Conservation (phyloP, 2,113 vertebrate species). For the Malurus elegans region DNA sequence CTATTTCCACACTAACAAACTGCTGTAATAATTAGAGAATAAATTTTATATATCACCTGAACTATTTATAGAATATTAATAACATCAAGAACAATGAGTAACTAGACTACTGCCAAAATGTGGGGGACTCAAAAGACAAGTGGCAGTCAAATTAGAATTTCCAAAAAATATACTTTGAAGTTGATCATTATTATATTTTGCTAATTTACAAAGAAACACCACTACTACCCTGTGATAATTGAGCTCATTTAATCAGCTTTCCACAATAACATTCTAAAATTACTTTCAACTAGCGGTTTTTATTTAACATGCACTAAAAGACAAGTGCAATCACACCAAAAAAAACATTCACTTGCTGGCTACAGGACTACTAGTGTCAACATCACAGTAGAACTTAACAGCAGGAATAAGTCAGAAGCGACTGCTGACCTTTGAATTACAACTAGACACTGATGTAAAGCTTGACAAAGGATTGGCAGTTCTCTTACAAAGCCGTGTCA, state of each 20-base stretch:
- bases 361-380: not conserved
- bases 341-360: not conserved
- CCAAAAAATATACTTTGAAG: not conserved
- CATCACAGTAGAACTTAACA: not conserved
- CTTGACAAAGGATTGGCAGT: not conserved
- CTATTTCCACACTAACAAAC: not conserved
- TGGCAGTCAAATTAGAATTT: not conserved
- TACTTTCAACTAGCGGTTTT: not conserved
- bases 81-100: not conserved
- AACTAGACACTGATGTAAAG: not conserved
- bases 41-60: not conserved
- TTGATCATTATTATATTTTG: not conserved
- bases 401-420: not conserved
- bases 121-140: not conserved
- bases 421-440: not conserved
- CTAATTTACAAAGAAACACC: constrained; percentile 4
- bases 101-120: not conserved
- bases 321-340: not conserved
- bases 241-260: constrained; percentile 1
- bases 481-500: not conserved
- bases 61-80: not conserved
- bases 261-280: not conserved
- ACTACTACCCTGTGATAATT: not conserved
- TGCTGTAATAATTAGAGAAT: not conserved
- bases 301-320: not conserved